Evolutionary conservation across 2,888 invertebrate species (phyloP), one percentile per base, ranked within the genome.

Genomic region (Elegia similella): DNA sequence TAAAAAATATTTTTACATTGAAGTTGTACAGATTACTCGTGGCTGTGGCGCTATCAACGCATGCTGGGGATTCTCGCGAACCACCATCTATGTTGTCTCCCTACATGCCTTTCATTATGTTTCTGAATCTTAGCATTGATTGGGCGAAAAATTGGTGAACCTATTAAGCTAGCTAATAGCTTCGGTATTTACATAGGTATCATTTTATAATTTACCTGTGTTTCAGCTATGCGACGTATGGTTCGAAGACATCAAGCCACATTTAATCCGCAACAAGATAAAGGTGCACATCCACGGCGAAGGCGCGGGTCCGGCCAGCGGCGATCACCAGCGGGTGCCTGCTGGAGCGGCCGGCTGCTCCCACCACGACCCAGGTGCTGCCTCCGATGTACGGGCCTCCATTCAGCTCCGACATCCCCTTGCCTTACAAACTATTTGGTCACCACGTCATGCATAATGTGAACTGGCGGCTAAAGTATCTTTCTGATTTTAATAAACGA

Each of bases 211-310:
- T 23, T 23, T 23, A 5, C 23, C 23, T 23, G 23, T 23, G 10
- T 81, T 81, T 54, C 74, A 90, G 91, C 67, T 89, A 55, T 92
- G 92, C 62, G 88, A 91, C 68, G 83, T 88, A 15, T 91, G 92
- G 91, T 91, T 91, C 63, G 87, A 85, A 55, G 88, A 89, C 50
- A 88, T 89, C 59, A 92, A 91, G 67, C 91, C 89, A 46, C 80
- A 88, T 62, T 65, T 91, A 62, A 70, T 88, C 44, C 80, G 79
- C 17, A 87, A 90, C 71, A 87, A 88, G 52, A 83, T 91, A 58
- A 91, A 91, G 75, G 64, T 91, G 62, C 91, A 91, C 69, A 79
- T 84, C 17, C 77, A 79, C 60, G 70, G 56, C 7, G 63, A 47
- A 56, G 67, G 59, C 7, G 61, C 63, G 13, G 61, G 63, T 16